Conservation (phyloP, 2,113 vertebrate species). For the Apaloderma vittatum region DNA sequence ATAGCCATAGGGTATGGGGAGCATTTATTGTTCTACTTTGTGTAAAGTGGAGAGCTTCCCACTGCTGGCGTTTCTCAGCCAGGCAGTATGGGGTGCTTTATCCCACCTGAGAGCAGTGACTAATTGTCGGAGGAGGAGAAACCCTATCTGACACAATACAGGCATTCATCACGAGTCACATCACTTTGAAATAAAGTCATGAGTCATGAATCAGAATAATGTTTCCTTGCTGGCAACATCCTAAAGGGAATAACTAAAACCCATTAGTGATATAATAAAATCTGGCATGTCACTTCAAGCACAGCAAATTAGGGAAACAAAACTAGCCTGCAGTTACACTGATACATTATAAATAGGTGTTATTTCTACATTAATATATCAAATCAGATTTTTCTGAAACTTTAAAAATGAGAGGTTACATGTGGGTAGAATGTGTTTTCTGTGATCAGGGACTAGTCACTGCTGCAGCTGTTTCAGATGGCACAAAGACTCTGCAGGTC, state of each 20-base stretch:
- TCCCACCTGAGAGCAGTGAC: neutral
- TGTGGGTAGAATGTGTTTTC: neutral
- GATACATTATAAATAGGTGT: slow-evolving; percentile 54
- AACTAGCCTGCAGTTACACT: slow-evolving; percentile 64
- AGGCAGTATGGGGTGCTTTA: neutral
- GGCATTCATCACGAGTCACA: neutral
- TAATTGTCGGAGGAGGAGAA: neutral
- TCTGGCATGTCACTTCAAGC: slow-evolving; percentile 44
- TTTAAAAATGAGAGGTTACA: slow-evolving; percentile 19
- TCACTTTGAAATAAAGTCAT: slow-evolving; percentile 23
- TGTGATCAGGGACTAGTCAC: neutral
- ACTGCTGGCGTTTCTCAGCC: neutral
- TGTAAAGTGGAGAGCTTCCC: neutral
- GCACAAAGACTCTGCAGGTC: neutral
- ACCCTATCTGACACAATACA: neutral
- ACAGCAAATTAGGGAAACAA: slow-evolving; percentile 62
- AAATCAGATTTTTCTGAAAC: neutral
- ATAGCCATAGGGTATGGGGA: neutral
- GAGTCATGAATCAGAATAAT: slow-evolving; percentile 47
- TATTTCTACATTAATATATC: slow-evolving; percentile 41
- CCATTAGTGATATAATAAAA: slow-evolving; percentile 48
- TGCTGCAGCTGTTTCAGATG: neutral
- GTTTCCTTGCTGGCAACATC: slow-evolving; percentile 18
- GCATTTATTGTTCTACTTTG: neutral
- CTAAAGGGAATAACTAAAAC: slow-evolving; percentile 52